Evolutionary conservation across 1,140 invertebrate genomes (phyloP).

Genomic region (Heterodera carotae): DNA sequence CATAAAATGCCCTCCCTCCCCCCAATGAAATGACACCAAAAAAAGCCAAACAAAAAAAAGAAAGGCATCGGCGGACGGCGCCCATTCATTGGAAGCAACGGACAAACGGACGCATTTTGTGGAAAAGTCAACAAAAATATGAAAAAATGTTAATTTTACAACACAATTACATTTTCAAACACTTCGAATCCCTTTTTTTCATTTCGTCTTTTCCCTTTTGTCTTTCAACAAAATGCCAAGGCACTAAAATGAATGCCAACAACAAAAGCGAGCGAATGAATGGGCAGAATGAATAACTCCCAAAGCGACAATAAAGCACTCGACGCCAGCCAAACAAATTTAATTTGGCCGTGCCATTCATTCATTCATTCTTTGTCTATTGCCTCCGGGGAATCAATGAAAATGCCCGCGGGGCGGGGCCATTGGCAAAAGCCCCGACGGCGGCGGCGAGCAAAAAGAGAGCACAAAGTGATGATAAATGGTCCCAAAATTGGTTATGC

Average conservation of each 20-base stretch:
- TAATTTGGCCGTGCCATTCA: slow-evolving; percentile 1
- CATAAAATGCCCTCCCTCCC: too few relatives aligned
- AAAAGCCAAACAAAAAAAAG: too few relatives aligned
- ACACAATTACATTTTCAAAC: too few relatives aligned
- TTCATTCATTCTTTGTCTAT: neutral
- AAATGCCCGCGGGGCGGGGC: neutral
- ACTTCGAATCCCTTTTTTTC: too few relatives aligned
- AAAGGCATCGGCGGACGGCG: too few relatives aligned
- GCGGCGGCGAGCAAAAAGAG: too few relatives aligned
- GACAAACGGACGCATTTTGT: too few relatives aligned
- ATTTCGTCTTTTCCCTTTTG: neutral
- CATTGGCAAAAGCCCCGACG: neutral
- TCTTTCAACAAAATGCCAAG: neutral
- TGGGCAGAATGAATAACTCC: slow-evolving; percentile 1
- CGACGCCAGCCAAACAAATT: slow-evolving; percentile 1
- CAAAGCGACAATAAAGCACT: slow-evolving; percentile 20
- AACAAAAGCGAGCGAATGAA: neutral
- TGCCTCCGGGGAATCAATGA: neutral
- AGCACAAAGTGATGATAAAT: neutral
- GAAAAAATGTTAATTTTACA: too few relatives aligned
- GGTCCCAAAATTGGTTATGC: neutral
- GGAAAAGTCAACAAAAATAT: too few relatives aligned
- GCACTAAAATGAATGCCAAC: neutral
- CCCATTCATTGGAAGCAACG: too few relatives aligned
- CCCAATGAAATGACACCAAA: too few relatives aligned